Conservation (phyloP, 2,888 invertebrate species). For the Tipula lateralis region DNA sequence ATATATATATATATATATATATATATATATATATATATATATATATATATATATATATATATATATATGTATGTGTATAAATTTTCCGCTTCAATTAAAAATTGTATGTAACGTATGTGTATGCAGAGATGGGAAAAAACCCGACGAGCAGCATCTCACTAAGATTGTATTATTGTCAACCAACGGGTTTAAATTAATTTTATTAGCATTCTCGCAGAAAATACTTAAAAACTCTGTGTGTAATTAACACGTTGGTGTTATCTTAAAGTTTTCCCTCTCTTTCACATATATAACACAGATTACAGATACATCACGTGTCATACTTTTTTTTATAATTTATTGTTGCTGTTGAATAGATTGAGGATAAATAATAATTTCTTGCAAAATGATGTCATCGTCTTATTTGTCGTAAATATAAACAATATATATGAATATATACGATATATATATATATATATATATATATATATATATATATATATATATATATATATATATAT, state of each 20-base stretch:
- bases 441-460: too few relatives aligned
- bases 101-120: not conserved
- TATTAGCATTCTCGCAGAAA: not conserved
- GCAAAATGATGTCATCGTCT: not conserved
- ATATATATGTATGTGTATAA: too few relatives aligned
- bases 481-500: too few relatives aligned
- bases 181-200: not conserved
- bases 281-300: not conserved
- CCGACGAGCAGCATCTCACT: not conserved
- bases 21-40: too few relatives aligned
- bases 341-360: not conserved
- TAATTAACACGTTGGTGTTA: not conserved
- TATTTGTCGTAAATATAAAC: not conserved
- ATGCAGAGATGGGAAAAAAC: not conserved
- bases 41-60: too few relatives aligned
- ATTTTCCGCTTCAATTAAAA: not conserved
- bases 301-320: conserved; percentile 14
- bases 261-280: not conserved
- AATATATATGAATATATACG: too few relatives aligned
- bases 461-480: too few relatives aligned
- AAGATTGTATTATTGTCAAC: not conserved
- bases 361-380: conserved; percentile 19
- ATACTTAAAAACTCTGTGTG: not conserved
- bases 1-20: too few relatives aligned
- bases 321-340: not conserved